Percentiles rank a stretch among this genome's conserved stretches.
phyloP scores from a whole-genome alignment of 2,113 vertebrate species.

The Leucoraja erinaceus region DNA sequence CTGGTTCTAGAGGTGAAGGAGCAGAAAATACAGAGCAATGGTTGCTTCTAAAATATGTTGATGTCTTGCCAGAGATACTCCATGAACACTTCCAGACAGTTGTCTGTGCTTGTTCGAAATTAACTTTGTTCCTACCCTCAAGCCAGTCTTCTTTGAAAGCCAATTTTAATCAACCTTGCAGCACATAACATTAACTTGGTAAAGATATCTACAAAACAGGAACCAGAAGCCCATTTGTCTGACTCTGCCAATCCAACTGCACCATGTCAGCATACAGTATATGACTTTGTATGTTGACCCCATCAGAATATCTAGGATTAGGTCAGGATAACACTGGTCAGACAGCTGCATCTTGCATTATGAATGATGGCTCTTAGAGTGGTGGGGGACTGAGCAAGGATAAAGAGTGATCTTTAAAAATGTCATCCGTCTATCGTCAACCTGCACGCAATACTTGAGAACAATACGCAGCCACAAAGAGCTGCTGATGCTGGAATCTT shows the following conservation, averaged over 20 bases:
- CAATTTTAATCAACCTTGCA: not conserved
- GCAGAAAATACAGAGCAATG: not conserved
- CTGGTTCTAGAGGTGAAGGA: not conserved
- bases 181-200: not conserved
- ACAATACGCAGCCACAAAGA: too few relatives aligned
- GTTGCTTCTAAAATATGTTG: not conserved
- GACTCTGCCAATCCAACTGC: not conserved
- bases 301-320: not conserved
- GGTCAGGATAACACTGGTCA: not conserved
- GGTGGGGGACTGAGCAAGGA: too few relatives aligned
- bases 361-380: not conserved
- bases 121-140: not conserved
- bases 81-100: not conserved
- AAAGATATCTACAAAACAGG: not conserved
- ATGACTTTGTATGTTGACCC: not conserved
- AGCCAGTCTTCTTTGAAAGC: not conserved
- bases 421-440: too few relatives aligned
- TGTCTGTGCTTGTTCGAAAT: not conserved
- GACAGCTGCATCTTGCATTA: not conserved
- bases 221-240: not conserved
- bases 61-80: not conserved
- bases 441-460: too few relatives aligned
- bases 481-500: too few relatives aligned
- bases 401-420: not conserved
- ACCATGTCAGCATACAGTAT: not conserved